Base-by-base conservation (phyloP, 2,797 vertebrate genomes). In the Cichlasoma orientale region DNA sequence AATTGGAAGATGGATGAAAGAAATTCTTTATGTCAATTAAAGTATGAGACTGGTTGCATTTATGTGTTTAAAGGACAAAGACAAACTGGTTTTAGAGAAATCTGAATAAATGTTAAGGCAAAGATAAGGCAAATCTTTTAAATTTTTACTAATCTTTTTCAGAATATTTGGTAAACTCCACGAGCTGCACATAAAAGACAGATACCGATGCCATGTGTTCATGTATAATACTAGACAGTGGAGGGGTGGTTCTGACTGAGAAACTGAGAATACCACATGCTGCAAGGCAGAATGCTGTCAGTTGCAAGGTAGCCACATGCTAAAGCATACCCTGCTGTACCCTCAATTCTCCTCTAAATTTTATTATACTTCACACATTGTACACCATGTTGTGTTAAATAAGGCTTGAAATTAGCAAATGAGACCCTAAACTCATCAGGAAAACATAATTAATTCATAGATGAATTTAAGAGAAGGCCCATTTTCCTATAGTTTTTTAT, bases 371-470 rank as follows among this genome's bases (percentile, higher is more conserved):
- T 66, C 11, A 66, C 61, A 18, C 44, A 66, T 11, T 47, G 0
- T 0, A 25, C 38, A 27, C 14, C 0, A 0, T 44, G 23, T 18
- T 2, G 2, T 44, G 44, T 18, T 44, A 44, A 66, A 66, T 44
- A 66, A 66, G 38, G 14, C 0, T 47, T 44, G 25, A 44, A 66
- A 19, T 38, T 66, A 66, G 5, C 2, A 0, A 66, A 9, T 44
- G 23, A 63, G 38, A 44, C 38, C 9, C 0, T 27, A 44, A 66
- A 66, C 25, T 47, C 27, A 66, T 27, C 38, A 1, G 23, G 23
- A 47, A 66, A 66, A 2, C 18, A 7, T 47, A 66, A 47, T 0
- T 4, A 7, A 47, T 47, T 66, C 23, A 27, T 14, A 3, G 23
- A 27, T 19, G 9, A 47, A 41, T 27, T 63, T 12, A 7, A 27